Evolutionary conservation across 1,140 invertebrate genomes (phyloP).

Genomic region (Sminthurides bifidus): DNA sequence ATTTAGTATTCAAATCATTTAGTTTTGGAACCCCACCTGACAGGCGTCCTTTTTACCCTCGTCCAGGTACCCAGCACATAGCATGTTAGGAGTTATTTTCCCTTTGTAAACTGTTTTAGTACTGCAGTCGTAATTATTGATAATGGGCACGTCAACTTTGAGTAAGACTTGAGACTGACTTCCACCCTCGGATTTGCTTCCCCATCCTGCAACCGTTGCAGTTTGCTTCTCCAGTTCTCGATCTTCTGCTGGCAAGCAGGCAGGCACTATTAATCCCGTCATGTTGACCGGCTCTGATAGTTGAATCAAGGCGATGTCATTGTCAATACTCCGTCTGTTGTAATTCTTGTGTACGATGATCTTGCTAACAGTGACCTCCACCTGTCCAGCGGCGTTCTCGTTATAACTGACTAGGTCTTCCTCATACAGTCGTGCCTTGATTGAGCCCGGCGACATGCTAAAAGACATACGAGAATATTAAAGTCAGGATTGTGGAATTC

Average conservation of each 20-base stretch:
- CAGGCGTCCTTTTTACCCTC: conserved; percentile 68
- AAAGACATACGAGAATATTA: no score
- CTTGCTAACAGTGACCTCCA: conserved; percentile 4
- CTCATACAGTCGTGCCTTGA: no score
- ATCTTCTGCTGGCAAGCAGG: conserved; percentile 24
- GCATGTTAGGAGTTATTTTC: conserved; percentile 26
- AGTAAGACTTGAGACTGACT: conserved; percentile 24
- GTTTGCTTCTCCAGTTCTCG: conserved; percentile 12
- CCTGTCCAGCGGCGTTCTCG: not conserved
- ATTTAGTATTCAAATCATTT: not conserved
- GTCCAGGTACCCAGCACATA: conserved; percentile 50
- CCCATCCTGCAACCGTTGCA: conserved; percentile 43
- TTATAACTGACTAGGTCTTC: no score
- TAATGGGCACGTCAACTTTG: conserved; percentile 32
- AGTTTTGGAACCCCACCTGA: conserved; percentile 40
- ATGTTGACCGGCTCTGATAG: conserved; percentile 6
- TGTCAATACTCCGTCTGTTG: conserved; percentile 21
- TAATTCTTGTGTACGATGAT: conserved; percentile 24
- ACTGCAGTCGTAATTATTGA: conserved; percentile 27
- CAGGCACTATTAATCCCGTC: conserved; percentile 7
- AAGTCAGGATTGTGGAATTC: no score
- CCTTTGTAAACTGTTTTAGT: conserved; percentile 23
- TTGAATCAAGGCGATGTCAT: conserved; percentile 24
- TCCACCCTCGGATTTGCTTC: conserved; percentile 40
- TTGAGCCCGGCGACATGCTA: no score